Percentiles rank a stretch among this genome's conserved stretches.
phyloP scores from a whole-genome alignment of 2,888 invertebrate species.

The Idaea straminata region DNA sequence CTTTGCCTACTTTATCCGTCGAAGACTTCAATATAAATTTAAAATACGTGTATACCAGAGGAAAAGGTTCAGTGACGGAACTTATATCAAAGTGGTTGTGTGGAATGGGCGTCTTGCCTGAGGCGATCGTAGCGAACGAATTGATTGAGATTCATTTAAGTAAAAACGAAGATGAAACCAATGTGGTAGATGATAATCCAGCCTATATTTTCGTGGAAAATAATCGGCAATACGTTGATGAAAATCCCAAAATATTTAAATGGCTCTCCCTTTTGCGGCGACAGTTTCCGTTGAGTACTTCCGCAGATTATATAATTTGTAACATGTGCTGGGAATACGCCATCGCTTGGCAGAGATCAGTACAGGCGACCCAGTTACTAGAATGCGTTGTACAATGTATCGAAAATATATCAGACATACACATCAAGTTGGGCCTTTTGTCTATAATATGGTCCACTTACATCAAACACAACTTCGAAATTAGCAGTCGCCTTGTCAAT shows the following conservation, averaged over 20 bases:
- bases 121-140: constrained; percentile 79
- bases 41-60: constrained; percentile 82
- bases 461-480: constrained; percentile 89
- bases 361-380: constrained; percentile 82
- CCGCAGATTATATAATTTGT: constrained; percentile 87
- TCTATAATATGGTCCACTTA: constrained; percentile 94
- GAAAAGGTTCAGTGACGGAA: constrained; percentile 92
- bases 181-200: constrained; percentile 44
- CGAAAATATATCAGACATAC: constrained; percentile 82
- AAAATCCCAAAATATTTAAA: constrained; percentile 78
- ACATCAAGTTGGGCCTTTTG: constrained; percentile 88
- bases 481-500: constrained; percentile 86
- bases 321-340: constrained; percentile 97
- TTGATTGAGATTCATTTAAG: constrained; percentile 48
- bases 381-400: constrained; percentile 87
- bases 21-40: constrained; percentile 82
- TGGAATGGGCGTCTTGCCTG: constrained; percentile 85
- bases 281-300: constrained; percentile 93
- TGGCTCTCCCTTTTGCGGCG: constrained; percentile 83
- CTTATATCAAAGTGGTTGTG: constrained; percentile 93
- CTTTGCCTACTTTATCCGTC: constrained; percentile 77
- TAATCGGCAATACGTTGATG: constrained; percentile 54
- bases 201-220: constrained; percentile 59
- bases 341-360: constrained; percentile 90
- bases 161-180: constrained; percentile 29